A percentile compares a stretch with the other conserved stretches of the same genome.
Evolutionary conservation across 2,888 invertebrate genomes (phyloP).

Genomic region (Drosophila mulleri): DNA sequence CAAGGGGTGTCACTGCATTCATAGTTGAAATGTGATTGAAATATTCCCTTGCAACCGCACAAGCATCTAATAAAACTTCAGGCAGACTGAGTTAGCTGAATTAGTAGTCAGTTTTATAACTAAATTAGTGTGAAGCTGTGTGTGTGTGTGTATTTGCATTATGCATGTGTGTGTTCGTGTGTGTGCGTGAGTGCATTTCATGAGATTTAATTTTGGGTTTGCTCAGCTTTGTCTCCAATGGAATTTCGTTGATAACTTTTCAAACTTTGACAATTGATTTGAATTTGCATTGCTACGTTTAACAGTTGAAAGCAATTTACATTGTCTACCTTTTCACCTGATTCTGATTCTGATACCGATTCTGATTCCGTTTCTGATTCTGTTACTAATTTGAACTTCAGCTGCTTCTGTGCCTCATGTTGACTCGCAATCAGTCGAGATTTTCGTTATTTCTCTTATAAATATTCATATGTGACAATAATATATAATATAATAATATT

Average conservation of each 20-base stretch:
- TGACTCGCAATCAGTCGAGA: constrained; percentile 41
- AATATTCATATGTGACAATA: constrained; percentile 38
- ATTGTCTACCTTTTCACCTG: constrained; percentile 53
- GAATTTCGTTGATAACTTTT: constrained; percentile 24
- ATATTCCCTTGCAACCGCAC: background rate
- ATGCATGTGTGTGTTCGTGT: background rate
- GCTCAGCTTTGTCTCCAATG: constrained; percentile 6
- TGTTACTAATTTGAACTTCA: constrained; percentile 64
- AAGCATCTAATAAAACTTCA: background rate
- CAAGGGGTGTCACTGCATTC: background rate
- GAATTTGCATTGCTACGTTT: constrained; percentile 27
- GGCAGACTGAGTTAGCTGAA: constrained; percentile 16
- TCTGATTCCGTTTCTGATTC: constrained; percentile 5
- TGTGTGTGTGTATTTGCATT: constrained; percentile 7
- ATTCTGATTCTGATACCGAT: constrained; percentile 45
- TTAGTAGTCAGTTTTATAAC: constrained; percentile 21
- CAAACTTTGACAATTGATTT: constrained; percentile 28
- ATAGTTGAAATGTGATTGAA: background rate
- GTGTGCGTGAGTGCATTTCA: constrained; percentile 1
- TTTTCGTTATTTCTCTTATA: constrained; percentile 25
- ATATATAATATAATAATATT: constrained; percentile 53
- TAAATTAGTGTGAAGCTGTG: constrained; percentile 25
- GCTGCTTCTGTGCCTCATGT: constrained; percentile 42
- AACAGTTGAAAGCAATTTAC: constrained; percentile 52
- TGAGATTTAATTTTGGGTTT: constrained; percentile 8